phyloP scores from a whole-genome alignment of 2,797 vertebrate genomes.

The Centroberyx gerrardi region DNA sequence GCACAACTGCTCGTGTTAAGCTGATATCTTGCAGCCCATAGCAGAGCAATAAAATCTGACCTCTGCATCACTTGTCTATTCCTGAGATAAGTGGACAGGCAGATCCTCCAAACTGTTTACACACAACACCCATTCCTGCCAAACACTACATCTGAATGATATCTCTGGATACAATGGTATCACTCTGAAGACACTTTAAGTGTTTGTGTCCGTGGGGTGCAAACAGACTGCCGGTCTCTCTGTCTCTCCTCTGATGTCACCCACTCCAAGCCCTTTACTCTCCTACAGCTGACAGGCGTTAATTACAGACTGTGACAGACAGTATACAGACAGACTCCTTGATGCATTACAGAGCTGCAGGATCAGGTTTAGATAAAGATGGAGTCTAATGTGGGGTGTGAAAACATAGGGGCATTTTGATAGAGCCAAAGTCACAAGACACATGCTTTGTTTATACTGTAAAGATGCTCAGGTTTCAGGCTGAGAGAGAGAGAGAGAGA shows the following conservation, averaged over 20 bases:
- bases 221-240: constrained; percentile 18
- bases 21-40: not conserved
- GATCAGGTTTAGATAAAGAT: constrained; percentile 63
- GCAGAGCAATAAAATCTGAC: constrained; percentile 6
- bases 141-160: constrained; percentile 17
- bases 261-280: constrained; percentile 45
- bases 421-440: constrained; percentile 30
- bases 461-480: constrained; percentile 39
- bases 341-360: constrained; percentile 51
- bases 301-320: constrained; percentile 72
- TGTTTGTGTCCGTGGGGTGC: constrained; percentile 30
- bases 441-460: constrained; percentile 43
- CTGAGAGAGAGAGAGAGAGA: constrained; percentile 4
- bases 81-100: not conserved
- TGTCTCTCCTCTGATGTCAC: constrained; percentile 62
- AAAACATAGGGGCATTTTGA: constrained; percentile 44
- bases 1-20: not conserved
- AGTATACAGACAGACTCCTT: constrained; percentile 57
- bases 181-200: constrained; percentile 16
- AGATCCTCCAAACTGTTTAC: constrained; percentile 28
- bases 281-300: constrained; percentile 55
- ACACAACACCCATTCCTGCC: constrained; percentile 11
- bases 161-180: not conserved
- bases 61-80: not conserved
- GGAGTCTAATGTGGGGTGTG: constrained; percentile 29